Evolutionary conservation across 2,888 invertebrate genomes (phyloP).

Genomic region (Candidula unifasciata): DNA sequence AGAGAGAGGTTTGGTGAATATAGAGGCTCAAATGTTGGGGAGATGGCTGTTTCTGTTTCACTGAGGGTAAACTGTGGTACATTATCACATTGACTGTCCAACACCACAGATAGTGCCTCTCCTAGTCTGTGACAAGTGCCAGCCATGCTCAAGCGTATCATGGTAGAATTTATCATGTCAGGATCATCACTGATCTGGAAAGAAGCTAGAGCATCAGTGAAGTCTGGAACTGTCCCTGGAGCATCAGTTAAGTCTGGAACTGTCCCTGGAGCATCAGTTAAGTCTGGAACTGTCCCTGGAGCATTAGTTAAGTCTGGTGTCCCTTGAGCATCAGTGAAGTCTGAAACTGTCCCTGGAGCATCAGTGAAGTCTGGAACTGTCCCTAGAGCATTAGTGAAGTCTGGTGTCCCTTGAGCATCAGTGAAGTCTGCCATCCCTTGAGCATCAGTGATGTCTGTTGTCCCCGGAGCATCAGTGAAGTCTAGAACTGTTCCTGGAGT

Average conservation of each 20-base stretch:
- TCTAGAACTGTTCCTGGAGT: too few relatives aligned
- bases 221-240: background rate
- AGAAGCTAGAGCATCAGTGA: background rate
- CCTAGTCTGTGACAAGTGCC: background rate
- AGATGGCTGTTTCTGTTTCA: background rate
- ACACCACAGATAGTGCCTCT: background rate
- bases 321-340: background rate
- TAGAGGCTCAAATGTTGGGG: too few relatives aligned
- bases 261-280: too few relatives aligned
- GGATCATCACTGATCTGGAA: background rate
- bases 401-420: too few relatives aligned
- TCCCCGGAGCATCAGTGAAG: too few relatives aligned
- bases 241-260: background rate
- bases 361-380: background rate
- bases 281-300: background rate
- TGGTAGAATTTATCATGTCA: background rate
- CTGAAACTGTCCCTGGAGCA: background rate
- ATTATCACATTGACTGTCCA: slow-evolving; percentile 1
- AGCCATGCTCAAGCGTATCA: background rate
- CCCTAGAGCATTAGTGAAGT: too few relatives aligned
- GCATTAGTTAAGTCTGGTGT: too few relatives aligned
- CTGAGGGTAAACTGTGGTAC: background rate
- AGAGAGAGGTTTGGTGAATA: too few relatives aligned
- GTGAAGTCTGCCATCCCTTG: too few relatives aligned
- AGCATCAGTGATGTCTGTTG: too few relatives aligned